phyloP scores from a whole-genome alignment of 2,797 vertebrate species.

The Helarctos malayanus region DNA sequence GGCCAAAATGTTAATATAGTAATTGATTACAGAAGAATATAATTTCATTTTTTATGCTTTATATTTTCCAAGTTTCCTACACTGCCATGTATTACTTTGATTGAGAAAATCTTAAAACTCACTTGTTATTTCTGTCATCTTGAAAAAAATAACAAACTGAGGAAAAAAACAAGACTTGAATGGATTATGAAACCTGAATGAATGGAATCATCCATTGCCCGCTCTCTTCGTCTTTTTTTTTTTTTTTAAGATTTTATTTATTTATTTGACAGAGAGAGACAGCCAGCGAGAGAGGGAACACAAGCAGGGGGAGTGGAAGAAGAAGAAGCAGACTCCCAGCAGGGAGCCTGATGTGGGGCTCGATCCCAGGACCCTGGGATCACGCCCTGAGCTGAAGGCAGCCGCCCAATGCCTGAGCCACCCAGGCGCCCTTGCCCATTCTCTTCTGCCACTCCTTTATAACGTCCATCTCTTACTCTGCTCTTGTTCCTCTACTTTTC shows the following conservation, averaged over 20 bases:
- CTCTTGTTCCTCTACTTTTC: not conserved
- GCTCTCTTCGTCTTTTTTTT: not conserved
- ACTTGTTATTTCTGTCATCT: not conserved
- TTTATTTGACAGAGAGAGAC: too few relatives aligned
- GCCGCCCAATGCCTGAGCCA: too few relatives aligned
- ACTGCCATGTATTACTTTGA: not conserved
- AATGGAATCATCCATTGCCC: too few relatives aligned
- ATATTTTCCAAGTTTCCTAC: slow-evolving; percentile 1
- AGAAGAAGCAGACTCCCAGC: too few relatives aligned
- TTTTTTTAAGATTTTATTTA: too few relatives aligned
- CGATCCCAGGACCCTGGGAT: too few relatives aligned
- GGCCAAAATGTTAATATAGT: not conserved
- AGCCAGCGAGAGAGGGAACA: too few relatives aligned
- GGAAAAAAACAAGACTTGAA: not conserved
- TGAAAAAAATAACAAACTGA: not conserved
- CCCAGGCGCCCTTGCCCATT: not conserved
- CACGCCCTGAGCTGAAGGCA: too few relatives aligned
- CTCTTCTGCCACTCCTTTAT: not conserved
- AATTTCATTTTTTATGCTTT: not conserved
- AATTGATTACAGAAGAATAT: not conserved
- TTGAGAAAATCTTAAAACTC: slow-evolving; percentile 20
- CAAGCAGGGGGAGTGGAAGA: too few relatives aligned
- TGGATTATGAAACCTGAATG: not conserved
- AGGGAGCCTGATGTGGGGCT: too few relatives aligned
- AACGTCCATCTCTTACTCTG: not conserved